Evolutionary conservation across 2,888 invertebrate genomes (phyloP).

Genomic region (Microctonus hyperodae): DNA sequence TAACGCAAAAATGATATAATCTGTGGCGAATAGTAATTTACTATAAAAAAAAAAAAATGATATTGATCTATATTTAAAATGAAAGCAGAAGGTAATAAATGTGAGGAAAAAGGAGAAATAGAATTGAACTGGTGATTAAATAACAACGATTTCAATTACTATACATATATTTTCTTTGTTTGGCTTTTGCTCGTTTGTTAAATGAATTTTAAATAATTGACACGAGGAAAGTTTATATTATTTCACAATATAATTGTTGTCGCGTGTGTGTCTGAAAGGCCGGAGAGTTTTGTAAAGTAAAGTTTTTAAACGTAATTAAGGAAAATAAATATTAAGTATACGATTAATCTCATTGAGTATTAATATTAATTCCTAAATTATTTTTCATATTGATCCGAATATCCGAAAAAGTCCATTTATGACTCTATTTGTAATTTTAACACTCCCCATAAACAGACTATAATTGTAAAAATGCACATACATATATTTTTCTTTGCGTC

Average conservation of each 20-base stretch:
- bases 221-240: constrained; percentile 7
- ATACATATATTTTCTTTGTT: neutral
- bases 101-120: neutral
- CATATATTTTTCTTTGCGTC: neutral
- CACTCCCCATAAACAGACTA: neutral
- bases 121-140: neutral
- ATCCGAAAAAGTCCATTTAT: neutral
- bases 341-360: constrained; percentile 3
- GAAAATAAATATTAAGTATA: constrained; percentile 30
- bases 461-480: neutral
- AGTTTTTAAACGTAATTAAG: constrained; percentile 18
- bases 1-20: neutral
- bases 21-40: neutral
- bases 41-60: too few relatives aligned
- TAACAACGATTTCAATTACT: constrained; percentile 7
- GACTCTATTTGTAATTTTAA: neutral
- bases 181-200: neutral
- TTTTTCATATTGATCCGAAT: neutral
- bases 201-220: neutral
- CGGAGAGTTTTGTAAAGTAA: constrained; percentile 30
- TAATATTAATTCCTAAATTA: neutral
- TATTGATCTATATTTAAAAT: neutral
- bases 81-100: neutral
- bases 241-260: constrained; percentile 24
- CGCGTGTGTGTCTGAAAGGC: constrained; percentile 20